Conservation (phyloP, 2,888 invertebrate species). For the Amphipoea lucens region DNA sequence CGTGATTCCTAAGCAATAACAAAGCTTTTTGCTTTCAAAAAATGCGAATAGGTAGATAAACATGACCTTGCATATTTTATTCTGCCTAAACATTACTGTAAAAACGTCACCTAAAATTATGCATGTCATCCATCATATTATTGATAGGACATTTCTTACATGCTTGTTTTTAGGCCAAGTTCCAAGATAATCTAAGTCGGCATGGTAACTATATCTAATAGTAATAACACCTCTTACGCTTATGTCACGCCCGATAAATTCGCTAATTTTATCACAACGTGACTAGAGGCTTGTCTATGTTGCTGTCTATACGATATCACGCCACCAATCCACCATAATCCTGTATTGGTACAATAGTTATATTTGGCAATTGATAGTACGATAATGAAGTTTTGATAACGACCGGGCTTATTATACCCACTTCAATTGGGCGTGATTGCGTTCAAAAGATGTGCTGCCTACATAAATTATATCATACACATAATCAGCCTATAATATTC, state of each 20-base stretch:
- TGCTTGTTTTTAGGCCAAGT: slow-evolving; percentile 3
- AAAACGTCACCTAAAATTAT: neutral
- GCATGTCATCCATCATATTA: neutral
- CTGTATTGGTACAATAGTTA: slow-evolving; percentile 18
- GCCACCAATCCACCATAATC: slow-evolving; percentile 16
- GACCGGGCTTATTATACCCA: neutral
- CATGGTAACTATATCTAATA: neutral
- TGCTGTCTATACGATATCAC: slow-evolving; percentile 21
- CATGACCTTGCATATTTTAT: neutral
- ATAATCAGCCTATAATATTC: too few species aligned
- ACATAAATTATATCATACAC: neutral
- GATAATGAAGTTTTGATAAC: slow-evolving; percentile 9
- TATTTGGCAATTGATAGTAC: slow-evolving; percentile 8
- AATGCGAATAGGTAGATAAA: neutral
- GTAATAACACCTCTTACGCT: slow-evolving; percentile 24
- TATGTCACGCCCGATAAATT: slow-evolving; percentile 29
- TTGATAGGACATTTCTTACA: slow-evolving; percentile 8
- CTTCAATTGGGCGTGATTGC: slow-evolving; percentile 5
- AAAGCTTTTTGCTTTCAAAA: neutral
- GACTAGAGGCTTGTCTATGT: slow-evolving; percentile 36
- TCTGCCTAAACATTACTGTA: neutral
- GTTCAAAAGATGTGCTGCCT: neutral
- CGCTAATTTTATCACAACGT: slow-evolving; percentile 41
- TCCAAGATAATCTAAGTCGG: slow-evolving; percentile 5
- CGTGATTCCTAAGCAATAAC: too few species aligned